Conservation (phyloP, 2,113 vertebrate genomes). For the Balaenoptera acutorostrata region DNA sequence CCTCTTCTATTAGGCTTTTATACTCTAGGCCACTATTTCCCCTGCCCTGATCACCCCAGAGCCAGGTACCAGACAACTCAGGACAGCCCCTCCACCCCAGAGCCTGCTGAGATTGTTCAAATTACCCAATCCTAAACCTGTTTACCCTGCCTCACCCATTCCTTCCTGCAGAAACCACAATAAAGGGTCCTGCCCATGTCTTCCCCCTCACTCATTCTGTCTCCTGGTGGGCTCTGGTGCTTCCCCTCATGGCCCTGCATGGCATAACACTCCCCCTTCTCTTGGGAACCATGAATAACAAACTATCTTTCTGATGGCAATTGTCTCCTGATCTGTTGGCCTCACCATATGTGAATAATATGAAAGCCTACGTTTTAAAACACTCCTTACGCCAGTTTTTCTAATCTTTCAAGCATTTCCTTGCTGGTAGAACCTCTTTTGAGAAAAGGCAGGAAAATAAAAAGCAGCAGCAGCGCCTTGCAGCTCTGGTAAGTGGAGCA, state of each 20-base stretch:
- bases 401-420: background rate
- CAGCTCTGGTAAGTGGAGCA: background rate
- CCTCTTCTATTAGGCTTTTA: background rate
- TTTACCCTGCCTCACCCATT: fast-evolving
- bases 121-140: fast-evolving
- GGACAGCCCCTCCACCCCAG: background rate
- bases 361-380: background rate
- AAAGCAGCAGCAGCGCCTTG: background rate
- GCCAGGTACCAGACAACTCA: background rate
- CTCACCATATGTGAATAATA: fast-evolving
- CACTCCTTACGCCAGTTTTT: background rate
- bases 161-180: background rate
- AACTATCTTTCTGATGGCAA: background rate
- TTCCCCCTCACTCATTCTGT: fast-evolving
- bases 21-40: background rate
- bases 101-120: background rate
- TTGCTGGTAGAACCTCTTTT: background rate
- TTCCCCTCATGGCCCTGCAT: fast-evolving
- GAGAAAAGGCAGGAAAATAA: background rate
- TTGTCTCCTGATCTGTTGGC: background rate
- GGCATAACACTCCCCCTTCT: background rate
- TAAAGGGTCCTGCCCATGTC: background rate
- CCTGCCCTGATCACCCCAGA: background rate
- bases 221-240: background rate
- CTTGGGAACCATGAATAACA: background rate